Base-by-base conservation (phyloP, 2,113 vertebrate genomes). In the Grantiella picta region DNA sequence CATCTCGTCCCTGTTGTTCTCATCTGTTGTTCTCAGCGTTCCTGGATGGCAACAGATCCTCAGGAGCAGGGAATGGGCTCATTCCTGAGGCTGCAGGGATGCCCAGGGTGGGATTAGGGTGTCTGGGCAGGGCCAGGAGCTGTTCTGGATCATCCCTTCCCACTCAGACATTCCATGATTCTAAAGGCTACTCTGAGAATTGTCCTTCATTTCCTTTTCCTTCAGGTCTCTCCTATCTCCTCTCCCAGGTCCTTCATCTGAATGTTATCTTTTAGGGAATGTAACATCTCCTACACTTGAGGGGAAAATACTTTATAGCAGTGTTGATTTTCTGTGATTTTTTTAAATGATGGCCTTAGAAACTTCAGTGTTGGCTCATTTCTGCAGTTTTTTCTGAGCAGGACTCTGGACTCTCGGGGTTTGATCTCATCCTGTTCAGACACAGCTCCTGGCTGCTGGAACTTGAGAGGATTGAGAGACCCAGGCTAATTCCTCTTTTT, bases 401-500 rank as follows among this genome's bases (percentile, higher is more conserved):
- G 22, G 12, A 1, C 36, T 54, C n/a, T 27, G 36, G 3, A 1
- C 24, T 52, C 20, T 16, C 4, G 2, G 50, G 0, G 14, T 28
- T 31, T 33, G 79, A 28, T 57, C 22, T 20, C 22, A 7, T 20
- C 64, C 50, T 31, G 18, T n/a, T 57, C 66, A 49, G 38, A 14
- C 13, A 6, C 21, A 35, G 54, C 22, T 53, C 53, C 38, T 83
- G 59, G 16, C 69, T 57, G 3, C 12, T 44, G 31, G 2, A 6
- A 3, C 28, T 23, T 5, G 66, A 27, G 35, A n/a, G 89, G 52
- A 25, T 1, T 66, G 66, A 33, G 80, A 63, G 33, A 3, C 42
- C 28, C 44, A 59, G 63, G 36, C 89, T 42, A 29, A 15, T 54
- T 77, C 60, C n/a, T 64, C 38, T 17, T 6, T 56, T n/a, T 68